These are phyloP conservation scores for Micronycteris hirsuta DNA, from an alignment of 2,113 vertebrate species.

Conservation along the genomic window DNA sequence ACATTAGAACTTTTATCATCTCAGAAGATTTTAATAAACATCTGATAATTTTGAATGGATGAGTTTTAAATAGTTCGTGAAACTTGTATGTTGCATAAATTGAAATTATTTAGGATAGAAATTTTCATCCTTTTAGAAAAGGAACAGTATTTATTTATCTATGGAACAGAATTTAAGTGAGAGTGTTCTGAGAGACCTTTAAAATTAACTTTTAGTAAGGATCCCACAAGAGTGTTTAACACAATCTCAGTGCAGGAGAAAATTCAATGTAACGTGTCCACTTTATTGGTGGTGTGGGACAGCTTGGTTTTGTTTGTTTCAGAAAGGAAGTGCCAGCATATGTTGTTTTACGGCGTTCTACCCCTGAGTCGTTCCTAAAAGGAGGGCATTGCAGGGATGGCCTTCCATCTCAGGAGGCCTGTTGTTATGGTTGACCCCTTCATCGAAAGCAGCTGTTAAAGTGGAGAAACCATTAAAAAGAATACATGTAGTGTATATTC, in stretches of 20 bases:
- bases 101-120: neutral
- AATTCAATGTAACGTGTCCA: neutral
- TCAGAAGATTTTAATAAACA: neutral
- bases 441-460: neutral
- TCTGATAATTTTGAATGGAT: neutral
- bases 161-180: neutral
- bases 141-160: neutral
- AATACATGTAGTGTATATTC: neutral
- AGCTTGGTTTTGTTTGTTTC: neutral
- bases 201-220: neutral
- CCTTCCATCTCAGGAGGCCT: no score
- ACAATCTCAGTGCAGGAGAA: neutral
- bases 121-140: conserved; percentile 30
- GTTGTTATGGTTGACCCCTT: neutral
- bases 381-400: accelerated
- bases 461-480: neutral
- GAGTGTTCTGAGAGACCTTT: conserved; percentile 13
- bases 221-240: neutral
- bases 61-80: neutral
- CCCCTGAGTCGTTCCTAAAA: neutral
- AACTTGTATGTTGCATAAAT: neutral
- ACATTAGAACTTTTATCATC: neutral
- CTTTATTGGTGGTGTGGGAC: neutral
- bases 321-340: neutral
- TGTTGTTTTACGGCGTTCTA: neutral